Evolutionary conservation across 2,113 vertebrate species (phyloP), one percentile per base, ranked within the genome.

Genomic region (Lagopus leucura): DNA sequence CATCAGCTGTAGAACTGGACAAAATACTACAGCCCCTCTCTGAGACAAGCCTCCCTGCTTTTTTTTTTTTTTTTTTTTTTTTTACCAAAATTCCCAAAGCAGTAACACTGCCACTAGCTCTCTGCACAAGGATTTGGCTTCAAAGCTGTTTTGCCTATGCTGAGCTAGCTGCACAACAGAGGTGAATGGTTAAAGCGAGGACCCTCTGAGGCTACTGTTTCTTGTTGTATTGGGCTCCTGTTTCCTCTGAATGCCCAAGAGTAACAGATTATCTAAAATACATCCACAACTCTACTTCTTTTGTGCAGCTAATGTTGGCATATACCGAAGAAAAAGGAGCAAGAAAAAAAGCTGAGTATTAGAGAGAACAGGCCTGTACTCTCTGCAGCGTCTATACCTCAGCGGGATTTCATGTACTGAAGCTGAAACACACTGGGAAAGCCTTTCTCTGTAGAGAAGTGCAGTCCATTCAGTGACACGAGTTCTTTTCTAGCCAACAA

Each of bases 351-450:
- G 70, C 92, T 47, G 73, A 89, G 93, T 94, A 81, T 85, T 94
- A 92, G 92, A 88, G 91, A 93, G 90, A 90, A 92, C 67, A 96
- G 94, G 82, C 94, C 79, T 85, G 61, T 42, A 40, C 91, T 96
- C 85, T 97, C 69, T 69, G 84, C 82, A 93, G 90, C 86, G 61
- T 93, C 96, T 95, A 92, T 79, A 71, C 78, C 95, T 84, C 95
- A 90, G 96, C 88, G 22, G 97, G 97, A 93, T 88, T 93, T 93
- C 95, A 60, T 88, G 95, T 82, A 89, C 90, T 79, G 93, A 87
- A 86, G 94, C 94, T 85, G 91, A 88, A 61, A 90, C 96, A 82
- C 88, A 64, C 96, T 88, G 95, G 65, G 95, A 96, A 96, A 94
- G 88, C 93, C 74, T 88, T 95, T 97, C 96, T 96, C 94, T 2